Percentiles rank a stretch among this genome's conserved stretches.
Conservation (phyloP, 2,797 vertebrate species). For the Onychomys leucogaster region DNA sequence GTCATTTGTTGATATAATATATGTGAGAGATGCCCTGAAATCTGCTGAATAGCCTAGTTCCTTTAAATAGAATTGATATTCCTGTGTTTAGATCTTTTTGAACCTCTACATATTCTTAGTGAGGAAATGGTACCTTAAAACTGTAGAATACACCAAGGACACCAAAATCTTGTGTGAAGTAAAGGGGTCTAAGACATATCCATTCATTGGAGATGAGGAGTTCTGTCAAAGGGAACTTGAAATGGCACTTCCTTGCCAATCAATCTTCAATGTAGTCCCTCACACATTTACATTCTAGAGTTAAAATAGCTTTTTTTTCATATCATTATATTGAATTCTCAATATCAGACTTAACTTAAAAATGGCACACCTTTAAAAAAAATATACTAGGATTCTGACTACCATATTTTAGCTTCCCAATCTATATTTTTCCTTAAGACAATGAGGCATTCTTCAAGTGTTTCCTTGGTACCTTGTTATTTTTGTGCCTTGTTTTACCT, state of each 20-base stretch:
- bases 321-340: neutral
- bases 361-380: neutral
- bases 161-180: neutral
- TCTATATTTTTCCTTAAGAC: neutral
- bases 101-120: neutral
- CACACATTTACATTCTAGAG: neutral
- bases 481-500: neutral
- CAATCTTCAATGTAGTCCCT: no score
- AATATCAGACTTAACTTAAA: neutral
- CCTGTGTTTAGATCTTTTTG: neutral
- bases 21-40: neutral
- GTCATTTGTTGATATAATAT: neutral
- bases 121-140: accelerated
- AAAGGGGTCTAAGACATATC: neutral
- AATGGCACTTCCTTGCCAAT: no score
- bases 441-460: neutral
- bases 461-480: neutral
- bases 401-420: neutral
- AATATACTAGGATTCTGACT: neutral
- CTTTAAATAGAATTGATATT: neutral
- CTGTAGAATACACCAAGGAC: no score
- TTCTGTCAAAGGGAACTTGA: neutral
- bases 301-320: neutral
- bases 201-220: neutral
- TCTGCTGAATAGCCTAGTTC: neutral